Percentiles rank a stretch among this genome's conserved stretches.
Evolutionary conservation across 2,113 vertebrate genomes (phyloP).

Genomic region (Arizona elegans): DNA sequence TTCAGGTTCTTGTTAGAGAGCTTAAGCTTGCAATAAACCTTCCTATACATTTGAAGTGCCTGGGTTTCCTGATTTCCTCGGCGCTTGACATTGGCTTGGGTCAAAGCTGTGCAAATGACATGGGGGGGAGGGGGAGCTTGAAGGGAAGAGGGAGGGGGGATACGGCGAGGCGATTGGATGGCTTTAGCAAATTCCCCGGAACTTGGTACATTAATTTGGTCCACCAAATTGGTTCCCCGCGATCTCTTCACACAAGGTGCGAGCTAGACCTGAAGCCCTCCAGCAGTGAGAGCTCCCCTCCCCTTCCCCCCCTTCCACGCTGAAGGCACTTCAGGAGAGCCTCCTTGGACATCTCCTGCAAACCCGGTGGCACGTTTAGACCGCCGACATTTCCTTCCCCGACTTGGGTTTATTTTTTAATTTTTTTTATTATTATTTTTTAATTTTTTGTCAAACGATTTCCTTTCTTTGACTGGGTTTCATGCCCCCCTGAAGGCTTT

Average conservation of each 20-base stretch:
- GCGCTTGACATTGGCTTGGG: background rate
- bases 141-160: background rate
- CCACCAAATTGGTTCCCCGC: too few species aligned
- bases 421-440: background rate
- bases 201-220: background rate
- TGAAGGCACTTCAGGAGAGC: conserved; percentile 61
- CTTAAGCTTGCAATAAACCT: background rate
- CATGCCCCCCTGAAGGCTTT: conserved; percentile 77
- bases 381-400: background rate
- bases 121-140: too few species aligned
- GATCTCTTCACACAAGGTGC: background rate
- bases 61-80: background rate
- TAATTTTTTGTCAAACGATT: conserved; percentile 45
- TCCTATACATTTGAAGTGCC: background rate
- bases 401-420: too few species aligned
- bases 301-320: background rate
- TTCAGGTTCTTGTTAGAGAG: background rate
- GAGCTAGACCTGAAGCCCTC: background rate
- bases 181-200: background rate
- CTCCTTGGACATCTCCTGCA: conserved; percentile 52
- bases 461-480: conserved; percentile 72
- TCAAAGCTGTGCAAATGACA: background rate
- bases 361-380: background rate
- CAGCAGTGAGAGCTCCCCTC: conserved; percentile 41
- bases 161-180: background rate